Evolutionary conservation across 2,797 vertebrate genomes (phyloP).

Genomic region (Otus scops): DNA sequence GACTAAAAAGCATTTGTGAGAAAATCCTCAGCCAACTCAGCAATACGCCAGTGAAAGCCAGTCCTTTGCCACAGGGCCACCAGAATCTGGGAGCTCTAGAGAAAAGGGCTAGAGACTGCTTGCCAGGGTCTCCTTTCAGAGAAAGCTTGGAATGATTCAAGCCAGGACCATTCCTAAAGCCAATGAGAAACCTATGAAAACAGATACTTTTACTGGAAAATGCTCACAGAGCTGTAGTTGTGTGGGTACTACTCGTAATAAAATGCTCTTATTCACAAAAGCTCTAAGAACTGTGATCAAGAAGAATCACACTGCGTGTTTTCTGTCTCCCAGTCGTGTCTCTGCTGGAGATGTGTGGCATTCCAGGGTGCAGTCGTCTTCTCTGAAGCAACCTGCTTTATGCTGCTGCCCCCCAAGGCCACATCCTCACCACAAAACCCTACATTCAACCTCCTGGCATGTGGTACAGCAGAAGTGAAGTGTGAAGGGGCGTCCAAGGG

Average conservation of each 20-base stretch:
- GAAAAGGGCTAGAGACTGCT: not conserved
- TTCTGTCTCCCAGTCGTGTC: not conserved
- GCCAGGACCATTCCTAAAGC: not conserved
- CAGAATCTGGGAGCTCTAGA: not conserved
- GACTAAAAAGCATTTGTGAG: not conserved
- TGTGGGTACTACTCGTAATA: not conserved
- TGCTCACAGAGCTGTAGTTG: not conserved
- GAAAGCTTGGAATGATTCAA: not conserved
- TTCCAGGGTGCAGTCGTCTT: not conserved
- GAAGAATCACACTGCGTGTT: not conserved
- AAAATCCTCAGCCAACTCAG: not conserved
- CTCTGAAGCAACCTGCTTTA: not conserved
- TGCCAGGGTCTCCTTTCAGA: not conserved
- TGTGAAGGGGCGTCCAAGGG: not conserved
- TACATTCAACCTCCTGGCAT: rapidly evolving
- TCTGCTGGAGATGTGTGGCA: not conserved
- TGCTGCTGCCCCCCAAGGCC: not conserved
- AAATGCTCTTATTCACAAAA: not conserved
- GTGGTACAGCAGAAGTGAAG: not conserved
- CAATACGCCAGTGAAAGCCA: not conserved
- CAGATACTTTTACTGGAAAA: not conserved
- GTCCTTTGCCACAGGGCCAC: not conserved
- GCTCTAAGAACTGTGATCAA: not conserved
- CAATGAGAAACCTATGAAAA: not conserved
- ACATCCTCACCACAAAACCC: not conserved